Base-by-base conservation (phyloP, 2,113 vertebrate genomes). In the Nycticebus coucang region DNA sequence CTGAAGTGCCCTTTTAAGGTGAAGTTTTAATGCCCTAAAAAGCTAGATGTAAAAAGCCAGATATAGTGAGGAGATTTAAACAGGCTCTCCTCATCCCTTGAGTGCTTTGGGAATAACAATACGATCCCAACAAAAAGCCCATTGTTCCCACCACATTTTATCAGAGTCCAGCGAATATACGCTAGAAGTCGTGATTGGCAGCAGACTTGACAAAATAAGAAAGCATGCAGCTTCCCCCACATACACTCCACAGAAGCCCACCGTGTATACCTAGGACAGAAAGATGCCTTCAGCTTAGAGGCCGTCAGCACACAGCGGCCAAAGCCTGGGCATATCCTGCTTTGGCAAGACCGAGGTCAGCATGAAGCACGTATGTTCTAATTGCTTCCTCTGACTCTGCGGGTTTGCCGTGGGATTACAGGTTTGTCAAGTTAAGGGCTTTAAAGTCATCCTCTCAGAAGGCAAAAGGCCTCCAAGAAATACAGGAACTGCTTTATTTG, bases 401-500 rank as follows among this genome's bases (percentile, higher is more conserved):
- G 96, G 89, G 97, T 96, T 94, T 95, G 95, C 96, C 95, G 97
- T 26, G 80, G 96, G 97, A 97, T 98, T 96, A 96, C 0, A 95
- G 92, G 95, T 91, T 96, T 97, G 91, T 97, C 95, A 94, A 94
- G n/a, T 50, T 89, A 96, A 98, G 82, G 95, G 85, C 90, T 97
- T 95, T 95, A 97, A 97, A 96, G 92, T 41, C 92, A 95, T 89
- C 66, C 83, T 97, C 97, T 93, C 90, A 96, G 79, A 96, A 97
- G 95, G 92, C 86, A 71, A 17, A 95, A 93, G 2, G 93, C 75
- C 97, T 96, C 93, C 86, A 89, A 96, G 93, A 96, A 92, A 87
- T 80, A 96, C 0, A 88, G 53, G 88, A 93, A 82, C 50, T n/a
- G 77, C 74, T 90, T 2, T 50, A 90, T 18, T 95, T 84, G 53